Percentiles rank a stretch among this genome's conserved stretches.
Conservation (phyloP, 2,797 vertebrate genomes). For the Oryzias sinensis region DNA sequence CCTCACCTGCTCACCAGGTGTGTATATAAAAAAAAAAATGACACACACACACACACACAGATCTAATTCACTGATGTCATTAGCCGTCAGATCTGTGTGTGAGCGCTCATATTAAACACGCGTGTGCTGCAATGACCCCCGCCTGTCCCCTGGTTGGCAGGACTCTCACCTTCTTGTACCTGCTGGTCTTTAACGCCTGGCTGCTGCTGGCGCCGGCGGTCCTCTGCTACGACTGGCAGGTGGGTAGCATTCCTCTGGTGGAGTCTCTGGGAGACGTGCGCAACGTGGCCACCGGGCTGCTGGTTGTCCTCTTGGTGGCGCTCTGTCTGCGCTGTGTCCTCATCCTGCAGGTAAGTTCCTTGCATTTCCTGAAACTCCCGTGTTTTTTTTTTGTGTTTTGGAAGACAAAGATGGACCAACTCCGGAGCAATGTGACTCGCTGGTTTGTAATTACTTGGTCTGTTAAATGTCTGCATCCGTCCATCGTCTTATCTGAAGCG, state of each 20-base stretch:
- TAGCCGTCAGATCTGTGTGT: no score
- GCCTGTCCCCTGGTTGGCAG: slow-evolving; percentile 57
- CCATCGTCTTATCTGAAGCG: no score
- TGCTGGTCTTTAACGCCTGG: slow-evolving; percentile 92
- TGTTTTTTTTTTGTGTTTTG: no score
- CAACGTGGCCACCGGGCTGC: slow-evolving; percentile 82
- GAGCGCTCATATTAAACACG: no score
- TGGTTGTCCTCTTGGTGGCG: slow-evolving; percentile 76
- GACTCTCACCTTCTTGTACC: slow-evolving; percentile 91
- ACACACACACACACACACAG: no score
- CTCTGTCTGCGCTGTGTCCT: slow-evolving; percentile 82
- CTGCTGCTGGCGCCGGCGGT: slow-evolving; percentile 88
- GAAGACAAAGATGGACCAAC: no score
- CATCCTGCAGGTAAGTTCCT: slow-evolving; percentile 80
- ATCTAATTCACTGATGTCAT: no score
- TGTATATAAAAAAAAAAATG: no score
- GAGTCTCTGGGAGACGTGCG: slow-evolving; percentile 86
- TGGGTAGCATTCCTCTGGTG: slow-evolving; percentile 93
- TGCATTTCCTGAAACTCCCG: neutral
- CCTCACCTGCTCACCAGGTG: slow-evolving; percentile 91
- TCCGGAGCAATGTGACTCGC: no score
- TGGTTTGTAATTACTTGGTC: no score
- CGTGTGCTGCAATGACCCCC: neutral
- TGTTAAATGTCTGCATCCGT: no score
- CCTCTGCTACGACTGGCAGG: slow-evolving; percentile 98